Conservation (phyloP, 2,888 invertebrate genomes). For the Megaustenia siamemsis region DNA sequence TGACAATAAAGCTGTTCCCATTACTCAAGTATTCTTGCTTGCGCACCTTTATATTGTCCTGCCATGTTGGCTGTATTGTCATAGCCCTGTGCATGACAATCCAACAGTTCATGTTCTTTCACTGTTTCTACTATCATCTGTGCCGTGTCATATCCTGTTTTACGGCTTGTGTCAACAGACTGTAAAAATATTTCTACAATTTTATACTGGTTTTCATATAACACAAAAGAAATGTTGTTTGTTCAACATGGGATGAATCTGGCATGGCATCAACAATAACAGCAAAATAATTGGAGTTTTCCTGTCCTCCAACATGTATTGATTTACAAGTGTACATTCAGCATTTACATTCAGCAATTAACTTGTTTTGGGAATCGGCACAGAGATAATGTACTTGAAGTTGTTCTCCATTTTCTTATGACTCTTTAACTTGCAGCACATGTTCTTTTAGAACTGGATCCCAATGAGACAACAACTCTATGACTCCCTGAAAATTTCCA, state of each 20-base stretch:
- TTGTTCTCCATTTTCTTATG: not conserved
- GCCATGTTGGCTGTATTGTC: too few species aligned
- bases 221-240: constrained; percentile 1
- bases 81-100: too few species aligned
- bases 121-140: constrained; percentile 1
- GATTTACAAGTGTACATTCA: not conserved
- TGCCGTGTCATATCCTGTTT: not conserved
- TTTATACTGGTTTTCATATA: constrained; percentile 6
- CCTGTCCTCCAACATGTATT: not conserved
- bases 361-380: constrained; percentile 12
- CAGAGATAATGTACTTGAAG: constrained; percentile 5
- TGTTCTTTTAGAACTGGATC: not conserved
- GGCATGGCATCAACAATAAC: not conserved
- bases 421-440: constrained; percentile 1
- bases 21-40: too few species aligned
- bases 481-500: not conserved
- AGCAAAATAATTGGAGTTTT: not conserved
- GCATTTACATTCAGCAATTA: not conserved
- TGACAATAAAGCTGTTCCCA: too few species aligned
- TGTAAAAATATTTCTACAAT: not conserved
- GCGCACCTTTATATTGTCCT: too few species aligned
- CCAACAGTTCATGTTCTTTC: constrained; percentile 5
- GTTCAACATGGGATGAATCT: constrained; percentile 5
- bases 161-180: not conserved
- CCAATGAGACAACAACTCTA: too few species aligned